Conservation (phyloP, 2,113 vertebrate genomes). For the Coptodon rendalli region DNA sequence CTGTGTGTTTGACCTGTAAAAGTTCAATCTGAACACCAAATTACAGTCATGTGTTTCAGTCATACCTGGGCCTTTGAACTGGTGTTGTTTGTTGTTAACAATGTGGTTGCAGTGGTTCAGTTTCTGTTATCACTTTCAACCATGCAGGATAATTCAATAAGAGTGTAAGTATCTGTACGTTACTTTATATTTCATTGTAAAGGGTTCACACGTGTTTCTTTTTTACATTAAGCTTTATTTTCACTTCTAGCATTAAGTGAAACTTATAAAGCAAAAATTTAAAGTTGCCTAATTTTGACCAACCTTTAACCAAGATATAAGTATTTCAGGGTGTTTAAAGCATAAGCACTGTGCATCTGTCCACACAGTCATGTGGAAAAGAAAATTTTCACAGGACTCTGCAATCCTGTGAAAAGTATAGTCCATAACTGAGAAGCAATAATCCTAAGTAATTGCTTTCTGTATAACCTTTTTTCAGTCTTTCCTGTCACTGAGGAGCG, state of each 20-base stretch:
- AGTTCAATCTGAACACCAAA: neutral
- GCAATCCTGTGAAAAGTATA: neutral
- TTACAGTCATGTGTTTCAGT: neutral
- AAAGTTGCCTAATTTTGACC: neutral
- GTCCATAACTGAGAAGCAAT: neutral
- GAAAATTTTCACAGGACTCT: neutral
- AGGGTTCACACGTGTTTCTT: neutral
- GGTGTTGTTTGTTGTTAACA: neutral
- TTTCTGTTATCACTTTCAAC: neutral
- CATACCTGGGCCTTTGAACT: neutral
- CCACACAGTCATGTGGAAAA: neutral
- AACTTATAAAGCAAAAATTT: neutral
- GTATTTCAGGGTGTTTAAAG: neutral
- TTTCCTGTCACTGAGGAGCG: neutral
- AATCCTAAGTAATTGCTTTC: neutral
- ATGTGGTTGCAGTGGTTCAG: neutral
- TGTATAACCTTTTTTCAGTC: neutral
- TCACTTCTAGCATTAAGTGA: neutral
- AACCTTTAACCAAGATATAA: neutral
- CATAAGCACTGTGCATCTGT: neutral
- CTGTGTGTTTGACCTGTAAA: neutral
- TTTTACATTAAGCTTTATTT: neutral
- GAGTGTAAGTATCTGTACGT: neutral
- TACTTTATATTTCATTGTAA: too few relatives aligned
- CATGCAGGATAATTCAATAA: neutral